Conservation (phyloP, 2,888 invertebrate genomes). For the Lobophora halterata region DNA sequence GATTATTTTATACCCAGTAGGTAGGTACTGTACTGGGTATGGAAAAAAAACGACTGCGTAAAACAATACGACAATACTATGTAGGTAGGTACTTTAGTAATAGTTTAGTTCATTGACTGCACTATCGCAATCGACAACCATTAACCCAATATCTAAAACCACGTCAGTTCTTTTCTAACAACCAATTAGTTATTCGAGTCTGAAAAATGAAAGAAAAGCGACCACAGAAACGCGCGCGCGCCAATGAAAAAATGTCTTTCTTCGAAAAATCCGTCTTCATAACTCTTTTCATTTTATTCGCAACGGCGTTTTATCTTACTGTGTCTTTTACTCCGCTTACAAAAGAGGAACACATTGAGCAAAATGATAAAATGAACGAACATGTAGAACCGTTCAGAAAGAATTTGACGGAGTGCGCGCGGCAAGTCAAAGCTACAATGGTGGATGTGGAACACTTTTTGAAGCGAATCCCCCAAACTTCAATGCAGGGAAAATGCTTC, state of each 20-base stretch:
- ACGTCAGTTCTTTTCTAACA: constrained; percentile 39
- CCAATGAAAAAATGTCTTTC: constrained; percentile 38
- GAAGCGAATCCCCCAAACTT: constrained; percentile 60
- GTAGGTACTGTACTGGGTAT: too few species aligned
- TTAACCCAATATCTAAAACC: constrained; percentile 25
- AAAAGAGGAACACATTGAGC: constrained; percentile 62
- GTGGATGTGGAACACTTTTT: constrained; percentile 63
- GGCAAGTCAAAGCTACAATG: constrained; percentile 63
- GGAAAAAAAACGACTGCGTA: too few species aligned
- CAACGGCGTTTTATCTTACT: constrained; percentile 42
- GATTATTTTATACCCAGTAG: too few species aligned
- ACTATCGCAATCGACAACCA: too few species aligned
- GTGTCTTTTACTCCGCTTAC: constrained; percentile 56
- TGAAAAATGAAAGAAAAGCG: constrained; percentile 31
- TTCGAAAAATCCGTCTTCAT: constrained; percentile 25
- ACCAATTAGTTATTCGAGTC: constrained; percentile 49
- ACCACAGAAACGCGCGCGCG: constrained; percentile 40
- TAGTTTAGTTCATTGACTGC: too few species aligned
- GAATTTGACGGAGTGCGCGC: constrained; percentile 66
- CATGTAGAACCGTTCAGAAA: constrained; percentile 67
- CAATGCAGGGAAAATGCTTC: constrained; percentile 66
- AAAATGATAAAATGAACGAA: constrained; percentile 51
- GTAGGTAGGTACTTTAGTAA: too few species aligned
- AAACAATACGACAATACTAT: too few species aligned
- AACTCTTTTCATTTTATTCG: constrained; percentile 41